Conservation (phyloP, 2,797 vertebrate genomes). For the Notoglanidium macrostoma region DNA sequence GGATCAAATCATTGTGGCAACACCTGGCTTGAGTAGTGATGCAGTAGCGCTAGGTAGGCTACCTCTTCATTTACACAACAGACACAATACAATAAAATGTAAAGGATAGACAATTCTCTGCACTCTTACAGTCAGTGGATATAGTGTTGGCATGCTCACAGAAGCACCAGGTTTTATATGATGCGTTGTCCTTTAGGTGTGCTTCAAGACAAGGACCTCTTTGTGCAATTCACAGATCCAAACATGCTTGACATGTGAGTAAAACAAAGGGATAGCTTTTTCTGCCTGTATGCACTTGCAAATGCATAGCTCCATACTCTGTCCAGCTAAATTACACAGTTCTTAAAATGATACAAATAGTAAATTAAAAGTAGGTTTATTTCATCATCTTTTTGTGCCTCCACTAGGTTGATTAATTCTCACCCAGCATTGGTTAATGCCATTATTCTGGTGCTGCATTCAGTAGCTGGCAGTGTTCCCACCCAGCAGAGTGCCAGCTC, state of each 20-base stretch:
- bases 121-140: neutral
- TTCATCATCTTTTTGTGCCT: neutral
- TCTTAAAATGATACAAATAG: neutral
- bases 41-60: slow-evolving; percentile 78
- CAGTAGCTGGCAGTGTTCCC: slow-evolving; percentile 79
- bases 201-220: slow-evolving; percentile 87
- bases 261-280: neutral
- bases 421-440: slow-evolving; percentile 85
- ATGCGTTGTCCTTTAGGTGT: slow-evolving; percentile 71
- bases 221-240: slow-evolving; percentile 86
- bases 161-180: neutral
- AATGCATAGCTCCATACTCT: neutral
- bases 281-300: neutral
- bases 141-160: neutral
- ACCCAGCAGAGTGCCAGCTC: slow-evolving; percentile 72
- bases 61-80: neutral
- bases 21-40: slow-evolving; percentile 81
- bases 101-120: neutral
- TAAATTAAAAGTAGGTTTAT: neutral
- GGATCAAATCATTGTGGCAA: slow-evolving; percentile 86
- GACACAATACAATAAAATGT: neutral
- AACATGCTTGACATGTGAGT: slow-evolving; percentile 86
- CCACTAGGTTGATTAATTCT: slow-evolving; percentile 61
- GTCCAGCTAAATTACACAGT: neutral
- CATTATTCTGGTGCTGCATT: slow-evolving; percentile 83